Evolutionary conservation across 2,113 vertebrate genomes (phyloP), one percentile per base, ranked within the genome.

Genomic region (Macquaria ambigua): DNA sequence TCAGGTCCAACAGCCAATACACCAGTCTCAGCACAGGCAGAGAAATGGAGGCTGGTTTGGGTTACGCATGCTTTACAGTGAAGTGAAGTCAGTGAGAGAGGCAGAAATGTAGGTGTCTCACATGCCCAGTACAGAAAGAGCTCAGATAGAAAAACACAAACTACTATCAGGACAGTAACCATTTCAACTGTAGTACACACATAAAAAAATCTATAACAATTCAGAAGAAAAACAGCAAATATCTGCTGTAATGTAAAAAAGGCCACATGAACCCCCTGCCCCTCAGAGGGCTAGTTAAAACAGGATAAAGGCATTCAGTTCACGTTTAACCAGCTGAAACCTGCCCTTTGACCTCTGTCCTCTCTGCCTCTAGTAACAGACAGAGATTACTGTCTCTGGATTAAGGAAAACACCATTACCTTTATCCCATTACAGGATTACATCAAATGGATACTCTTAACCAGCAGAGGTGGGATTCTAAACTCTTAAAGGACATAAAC

Each of bases 21-120:
- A 63, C 52, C 73, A 67, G 74, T 63, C 48, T 48, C 69, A 84
- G 86, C 61, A 83, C 41, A 73, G 66, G 23, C 4, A 46, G 78
- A 82, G 66, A 71, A 37, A 52, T 16, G 23, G 64, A 81, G 77
- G 66, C 58, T 37, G 39, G 74, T 76, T 62, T 53, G 53, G 66
- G 84, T 68, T 67, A 63, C 67, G 52, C 89, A 90, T 94, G 91
- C 91, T 91, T 84, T 68, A 82, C 41, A 69, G 74, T 31, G 16
- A 43, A 39, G 72, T 84, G 63, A 53, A 79, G 77, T 72, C 72
- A 61, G 82, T 46, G 64, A 71, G 10, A 77, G 39, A 87, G 64
- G 77, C 43, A 83, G 79, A 20, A 58, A 46, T 75, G 12, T 1
- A 62, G 52, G 74, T 70, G 73, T 59, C 70, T 70, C 59, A 70